Base-by-base conservation (phyloP, 2,797 vertebrate species). In the Gephyroberyx darwinii region DNA sequence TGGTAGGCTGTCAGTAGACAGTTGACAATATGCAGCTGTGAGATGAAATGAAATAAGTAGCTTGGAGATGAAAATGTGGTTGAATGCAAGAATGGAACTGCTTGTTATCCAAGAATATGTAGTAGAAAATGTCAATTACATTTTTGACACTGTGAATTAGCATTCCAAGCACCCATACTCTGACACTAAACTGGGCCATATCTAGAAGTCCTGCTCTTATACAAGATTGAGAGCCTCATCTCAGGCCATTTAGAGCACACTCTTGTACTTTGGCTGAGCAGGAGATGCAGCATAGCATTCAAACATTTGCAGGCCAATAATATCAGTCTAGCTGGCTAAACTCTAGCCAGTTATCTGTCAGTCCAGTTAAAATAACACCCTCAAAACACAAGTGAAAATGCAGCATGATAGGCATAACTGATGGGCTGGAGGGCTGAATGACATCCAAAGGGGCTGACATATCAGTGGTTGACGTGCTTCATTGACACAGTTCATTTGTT, bases 61-160 rank as follows among this genome's bases (percentile, higher is more conserved):
- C 33, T 50, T 48, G 51, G 45, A 69, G 41, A 82, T 76, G 58
- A 78, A 69, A 16, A 22, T 77, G 69, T 50, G 57, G 13, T 26
- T 78, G 77, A 78, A 75, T 76, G 57, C 67, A 57, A 63, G 62
- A 71, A 71, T 52, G 65, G 61, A 79, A 58, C 67, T 66, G 59
- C 69, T 73, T 81, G 73, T 79, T 69, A 84, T 79, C 78, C 64
- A 65, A 70, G 59, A 84, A 83, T 81, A 83, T 78, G 67, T 67
- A 82, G 77, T 79, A 45, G 64, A 71, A 82, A 84, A 79, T 71
- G 75, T 77, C 70, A 82, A 67, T 79, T 72, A 75, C 69, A 78
- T 70, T 82, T 75, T 69, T 74, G 65, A 57, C 66, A 41, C 60
- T 14, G 22, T 19, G 48, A 67, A 85, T 83, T 84, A 71, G 69